Evolutionary conservation across 2,888 invertebrate genomes (phyloP).

Genomic region (Andrena flavipes): DNA sequence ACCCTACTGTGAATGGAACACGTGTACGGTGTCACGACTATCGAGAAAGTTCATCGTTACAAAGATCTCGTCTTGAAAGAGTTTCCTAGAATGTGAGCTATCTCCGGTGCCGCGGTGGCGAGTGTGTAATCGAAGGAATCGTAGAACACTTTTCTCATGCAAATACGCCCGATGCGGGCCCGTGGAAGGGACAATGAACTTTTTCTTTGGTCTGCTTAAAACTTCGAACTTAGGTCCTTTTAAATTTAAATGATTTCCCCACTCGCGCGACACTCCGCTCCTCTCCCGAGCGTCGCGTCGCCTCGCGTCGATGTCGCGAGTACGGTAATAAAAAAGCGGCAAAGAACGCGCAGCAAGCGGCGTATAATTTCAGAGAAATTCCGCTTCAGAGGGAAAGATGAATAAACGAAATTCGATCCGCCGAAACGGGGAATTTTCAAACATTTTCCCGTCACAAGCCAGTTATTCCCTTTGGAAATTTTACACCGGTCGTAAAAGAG

Average conservation of each 20-base stretch:
- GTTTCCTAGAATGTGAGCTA: conserved; percentile 71
- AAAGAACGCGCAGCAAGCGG: neutral
- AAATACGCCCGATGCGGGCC: conserved; percentile 67
- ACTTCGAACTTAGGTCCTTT: conserved; percentile 72
- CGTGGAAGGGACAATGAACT: conserved; percentile 65
- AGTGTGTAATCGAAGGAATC: conserved; percentile 76
- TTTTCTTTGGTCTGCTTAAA: conserved; percentile 70
- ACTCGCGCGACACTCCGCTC: conserved; percentile 42
- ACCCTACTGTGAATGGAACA: conserved; percentile 66
- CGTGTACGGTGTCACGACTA: conserved; percentile 73
- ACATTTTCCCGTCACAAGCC: neutral
- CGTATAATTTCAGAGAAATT: conserved; percentile 2
- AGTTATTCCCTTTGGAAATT: conserved; percentile 38
- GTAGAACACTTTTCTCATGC: conserved; percentile 75
- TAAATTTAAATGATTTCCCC: conserved; percentile 73
- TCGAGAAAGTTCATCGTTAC: conserved; percentile 72
- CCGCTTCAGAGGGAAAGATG: too few species aligned
- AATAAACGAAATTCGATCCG: neutral
- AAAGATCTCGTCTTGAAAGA: conserved; percentile 61
- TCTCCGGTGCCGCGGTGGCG: conserved; percentile 57
- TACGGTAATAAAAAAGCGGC: conserved; percentile 44
- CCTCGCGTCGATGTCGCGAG: conserved; percentile 20
- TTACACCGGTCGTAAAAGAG: conserved; percentile 40
- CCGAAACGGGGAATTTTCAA: neutral
- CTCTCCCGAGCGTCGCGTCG: conserved; percentile 17